A percentile compares a stretch with the other conserved stretches of the same genome.
Conservation (phyloP, 2,797 vertebrate species). For the Nannoperca australis region DNA sequence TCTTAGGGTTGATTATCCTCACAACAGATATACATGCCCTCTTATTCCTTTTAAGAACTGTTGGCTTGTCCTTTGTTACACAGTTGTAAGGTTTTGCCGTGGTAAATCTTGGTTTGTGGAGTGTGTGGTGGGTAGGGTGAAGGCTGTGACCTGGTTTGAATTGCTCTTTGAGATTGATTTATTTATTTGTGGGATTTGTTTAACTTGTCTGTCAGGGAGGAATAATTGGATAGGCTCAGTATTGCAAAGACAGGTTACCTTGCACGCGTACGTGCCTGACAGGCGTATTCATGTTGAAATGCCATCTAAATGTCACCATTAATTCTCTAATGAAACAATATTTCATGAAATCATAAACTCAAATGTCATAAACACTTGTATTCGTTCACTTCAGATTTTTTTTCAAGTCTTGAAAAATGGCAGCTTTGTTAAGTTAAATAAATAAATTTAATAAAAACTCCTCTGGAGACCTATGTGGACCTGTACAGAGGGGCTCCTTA, state of each 20-base stretch:
- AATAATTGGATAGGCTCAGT: constrained; percentile 45
- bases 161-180: constrained; percentile 42
- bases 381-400: constrained; percentile 33
- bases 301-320: constrained; percentile 68
- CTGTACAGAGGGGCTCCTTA: not conserved
- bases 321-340: constrained; percentile 45
- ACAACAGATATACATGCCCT: constrained; percentile 10
- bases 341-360: constrained; percentile 29
- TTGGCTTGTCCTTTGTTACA: constrained; percentile 14
- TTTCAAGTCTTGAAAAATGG: not conserved
- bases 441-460: too few species aligned
- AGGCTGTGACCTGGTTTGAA: constrained; percentile 35
- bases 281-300: constrained; percentile 58
- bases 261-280: not conserved
- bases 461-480: not conserved
- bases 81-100: not conserved
- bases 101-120: not conserved
- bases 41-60: not conserved
- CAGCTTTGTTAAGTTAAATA: not conserved
- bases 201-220: constrained; percentile 15
- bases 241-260: constrained; percentile 16
- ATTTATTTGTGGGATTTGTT: constrained; percentile 44
- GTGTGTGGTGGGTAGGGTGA: constrained; percentile 4
- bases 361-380: constrained; percentile 47
- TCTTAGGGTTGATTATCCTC: constrained; percentile 20